A percentile compares a stretch with the other conserved stretches of the same genome.
phyloP scores from a whole-genome alignment of 2,888 invertebrate species.

The Agrotis clavis region DNA sequence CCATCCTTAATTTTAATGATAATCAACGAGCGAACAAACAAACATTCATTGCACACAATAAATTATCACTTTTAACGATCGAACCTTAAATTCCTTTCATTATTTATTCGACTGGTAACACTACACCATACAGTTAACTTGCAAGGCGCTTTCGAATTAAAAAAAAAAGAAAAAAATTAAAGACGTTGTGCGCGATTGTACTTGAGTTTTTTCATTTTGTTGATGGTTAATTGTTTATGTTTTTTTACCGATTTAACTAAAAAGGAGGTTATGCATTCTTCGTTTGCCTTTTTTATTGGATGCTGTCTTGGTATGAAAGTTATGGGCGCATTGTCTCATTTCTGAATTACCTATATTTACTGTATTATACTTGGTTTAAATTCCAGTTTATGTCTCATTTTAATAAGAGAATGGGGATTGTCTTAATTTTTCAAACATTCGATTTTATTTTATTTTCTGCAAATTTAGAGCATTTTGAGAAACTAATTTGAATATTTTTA shows the following conservation, averaged over 20 bases:
- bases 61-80: constrained; percentile 64
- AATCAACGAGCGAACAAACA: constrained; percentile 46
- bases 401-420: too few relatives aligned
- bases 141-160: constrained; percentile 51
- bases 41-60: constrained; percentile 50
- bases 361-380: background rate
- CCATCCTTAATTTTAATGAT: constrained; percentile 56
- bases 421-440: too few relatives aligned
- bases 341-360: background rate
- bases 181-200: constrained; percentile 51
- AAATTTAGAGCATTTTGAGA: too few relatives aligned
- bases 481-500: too few relatives aligned
- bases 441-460: too few relatives aligned
- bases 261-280: background rate
- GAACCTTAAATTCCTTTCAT: constrained; percentile 61
- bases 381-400: constrained; percentile 9
- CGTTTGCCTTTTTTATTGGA: constrained; percentile 6
- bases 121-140: constrained; percentile 56
- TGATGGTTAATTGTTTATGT: constrained; percentile 12
- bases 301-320: constrained; percentile 10
- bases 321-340: constrained; percentile 20
- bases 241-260: background rate
- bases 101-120: constrained; percentile 67
- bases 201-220: constrained; percentile 21
- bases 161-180: constrained; percentile 34